A percentile compares a stretch with the other conserved stretches of the same genome.
Conservation (phyloP, 2,888 invertebrate genomes). For the Ochlodes sylvanus region DNA sequence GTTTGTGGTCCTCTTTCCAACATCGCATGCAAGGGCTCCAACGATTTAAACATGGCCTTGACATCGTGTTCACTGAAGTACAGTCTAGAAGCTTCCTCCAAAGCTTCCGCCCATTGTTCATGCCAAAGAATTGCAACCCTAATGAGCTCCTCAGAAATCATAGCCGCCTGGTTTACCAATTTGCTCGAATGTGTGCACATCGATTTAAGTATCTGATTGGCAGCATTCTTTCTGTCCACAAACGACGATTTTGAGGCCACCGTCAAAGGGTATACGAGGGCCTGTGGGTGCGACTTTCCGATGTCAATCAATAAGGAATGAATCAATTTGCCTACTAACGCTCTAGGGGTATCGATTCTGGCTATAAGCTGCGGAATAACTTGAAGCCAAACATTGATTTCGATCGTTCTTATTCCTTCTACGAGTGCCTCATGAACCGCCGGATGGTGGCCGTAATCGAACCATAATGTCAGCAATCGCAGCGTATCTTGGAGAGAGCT, state of each 20-base stretch:
- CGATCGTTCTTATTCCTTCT: slow-evolving; percentile 96
- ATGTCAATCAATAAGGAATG: slow-evolving; percentile 97
- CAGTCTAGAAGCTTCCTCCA: slow-evolving; percentile 96
- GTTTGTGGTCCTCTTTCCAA: slow-evolving; percentile 97
- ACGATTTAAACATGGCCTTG: slow-evolving; percentile 97
- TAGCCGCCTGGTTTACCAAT: slow-evolving; percentile 97
- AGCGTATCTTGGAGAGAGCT: slow-evolving; percentile 98
- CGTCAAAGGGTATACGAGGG: slow-evolving; percentile 98
- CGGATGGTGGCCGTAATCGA: slow-evolving; percentile 97
- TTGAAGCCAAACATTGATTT: slow-evolving; percentile 99
- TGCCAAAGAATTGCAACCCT: slow-evolving; percentile 99
- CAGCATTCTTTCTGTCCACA: slow-evolving; percentile 93
- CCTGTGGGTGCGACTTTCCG: slow-evolving; percentile 98
- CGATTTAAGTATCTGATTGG: slow-evolving; percentile 96
- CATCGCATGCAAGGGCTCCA: slow-evolving; percentile 97
- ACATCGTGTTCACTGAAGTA: slow-evolving; percentile 99
- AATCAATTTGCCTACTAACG: slow-evolving; percentile 95
- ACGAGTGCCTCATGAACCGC: slow-evolving; percentile 97
- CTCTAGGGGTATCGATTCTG: slow-evolving; percentile 96
- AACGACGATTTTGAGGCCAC: slow-evolving; percentile 98
- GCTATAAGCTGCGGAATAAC: slow-evolving; percentile 99
- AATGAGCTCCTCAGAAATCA: slow-evolving; percentile 98
- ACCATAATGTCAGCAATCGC: slow-evolving; percentile 98
- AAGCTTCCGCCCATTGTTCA: slow-evolving; percentile 99
- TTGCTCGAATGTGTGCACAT: slow-evolving; percentile 98